Base-by-base conservation (phyloP, 2,888 invertebrate species). In the Sthenelais limicola region DNA sequence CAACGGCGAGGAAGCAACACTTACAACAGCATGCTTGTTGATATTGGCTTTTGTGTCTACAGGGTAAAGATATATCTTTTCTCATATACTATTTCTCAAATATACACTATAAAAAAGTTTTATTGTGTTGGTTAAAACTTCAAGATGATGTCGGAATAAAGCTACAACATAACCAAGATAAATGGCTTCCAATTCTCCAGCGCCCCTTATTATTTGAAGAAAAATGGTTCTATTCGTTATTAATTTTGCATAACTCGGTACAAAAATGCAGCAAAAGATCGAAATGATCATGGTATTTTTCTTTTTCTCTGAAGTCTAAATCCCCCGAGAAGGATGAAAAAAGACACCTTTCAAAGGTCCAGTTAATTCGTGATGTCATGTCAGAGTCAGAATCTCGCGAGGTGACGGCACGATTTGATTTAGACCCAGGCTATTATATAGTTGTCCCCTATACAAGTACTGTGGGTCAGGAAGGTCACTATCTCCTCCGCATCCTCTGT, bases 391-490 rank as follows among this genome's bases (percentile, higher is more conserved):
- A 84, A 38, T 72, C 79, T 47, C 76, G 84, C 35, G 83, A 84
- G 71, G 73, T 84, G 26, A 82, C 77, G 5, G 76, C 81, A 3
- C 32, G 85, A 28, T 78, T 83, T 69, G 84, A 84, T 76, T 79
- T 86, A 52, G 82, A 81, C 28, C 83, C 83, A n/a, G 85, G 85
- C 4, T 78, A 76, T 71, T 85, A 85, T 74, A 80, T 84, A 48
- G 72, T 85, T 21, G 84, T 85, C 47, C 84, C 85, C 47, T 86
- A 82, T 71, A 81, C 81, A 70, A 62, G 77, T 15, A 77, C 81
- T 4, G 77, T 78, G 32, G 79, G 76, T 24, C 83, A 85, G 68
- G 79, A 80, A 18, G 84, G 84, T 3, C 81, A 82, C 54, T 85
- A 80, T 74, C 71, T 85, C n/a, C 69, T 85, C 4, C 76, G 84